Percentiles rank a stretch among this genome's conserved stretches.
Evolutionary conservation across 2,113 vertebrate genomes (phyloP).

Genomic region (Alces alces): DNA sequence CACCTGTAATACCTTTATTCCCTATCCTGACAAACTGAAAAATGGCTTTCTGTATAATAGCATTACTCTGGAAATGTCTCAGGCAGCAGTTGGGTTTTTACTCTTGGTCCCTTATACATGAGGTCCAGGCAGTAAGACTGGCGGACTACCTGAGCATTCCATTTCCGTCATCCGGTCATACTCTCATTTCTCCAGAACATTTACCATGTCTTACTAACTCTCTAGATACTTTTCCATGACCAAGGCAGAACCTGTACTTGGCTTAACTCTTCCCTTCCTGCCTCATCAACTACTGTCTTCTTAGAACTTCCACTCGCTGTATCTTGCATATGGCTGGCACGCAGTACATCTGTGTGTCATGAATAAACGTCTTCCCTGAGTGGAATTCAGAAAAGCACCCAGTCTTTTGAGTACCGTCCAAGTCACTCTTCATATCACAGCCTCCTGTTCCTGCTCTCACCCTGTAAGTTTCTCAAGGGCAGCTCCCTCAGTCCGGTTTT

Average conservation of each 20-base stretch:
- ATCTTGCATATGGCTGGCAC: too few relatives aligned
- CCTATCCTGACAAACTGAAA: not conserved
- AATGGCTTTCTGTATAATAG: too few relatives aligned
- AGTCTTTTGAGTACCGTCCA: rapidly evolving
- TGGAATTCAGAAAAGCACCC: rapidly evolving
- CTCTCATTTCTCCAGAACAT: not conserved
- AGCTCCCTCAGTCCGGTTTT: conserved; percentile 80
- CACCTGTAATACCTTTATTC: not conserved
- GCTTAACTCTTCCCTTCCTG: not conserved
- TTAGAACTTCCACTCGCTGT: not conserved
- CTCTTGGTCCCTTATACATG: not conserved
- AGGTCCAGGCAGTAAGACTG: not conserved
- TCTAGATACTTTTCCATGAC: not conserved
- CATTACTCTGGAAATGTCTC: rapidly evolving
- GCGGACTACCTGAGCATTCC: too few relatives aligned
- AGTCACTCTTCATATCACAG: rapidly evolving
- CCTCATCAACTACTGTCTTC: not conserved
- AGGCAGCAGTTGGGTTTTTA: too few relatives aligned
- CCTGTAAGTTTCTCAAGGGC: conserved; percentile 87
- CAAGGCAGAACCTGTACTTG: not conserved
- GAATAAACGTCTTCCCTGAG: not conserved
- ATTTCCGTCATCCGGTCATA: too few relatives aligned
- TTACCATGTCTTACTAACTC: not conserved
- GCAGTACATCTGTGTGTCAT: rapidly evolving
- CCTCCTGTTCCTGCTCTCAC: conserved; percentile 71